A percentile compares a stretch with the other conserved stretches of the same genome.
These are phyloP conservation scores for Gandaritis pyraliata DNA, from an alignment of 2,888 invertebrate species.

Conservation along the genomic window DNA sequence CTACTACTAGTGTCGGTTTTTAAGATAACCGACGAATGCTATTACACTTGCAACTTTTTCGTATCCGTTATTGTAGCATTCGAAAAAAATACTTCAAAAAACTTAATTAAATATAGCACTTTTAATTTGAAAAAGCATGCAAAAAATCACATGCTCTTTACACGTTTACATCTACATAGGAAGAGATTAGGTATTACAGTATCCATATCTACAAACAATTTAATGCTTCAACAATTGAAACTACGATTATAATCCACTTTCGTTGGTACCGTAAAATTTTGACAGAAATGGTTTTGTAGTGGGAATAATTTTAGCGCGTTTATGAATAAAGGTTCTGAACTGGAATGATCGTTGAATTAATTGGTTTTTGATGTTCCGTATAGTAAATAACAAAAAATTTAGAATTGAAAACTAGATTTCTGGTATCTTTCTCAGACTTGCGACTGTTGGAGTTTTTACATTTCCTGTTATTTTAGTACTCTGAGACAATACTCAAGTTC, in stretches of 20 bases:
- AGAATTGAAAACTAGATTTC: neutral
- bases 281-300: neutral
- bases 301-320: neutral
- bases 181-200: neutral
- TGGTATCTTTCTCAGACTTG: neutral
- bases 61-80: constrained; percentile 17
- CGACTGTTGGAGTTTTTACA: neutral
- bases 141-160: constrained; percentile 23
- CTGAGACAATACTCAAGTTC: no score
- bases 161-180: constrained; percentile 4
- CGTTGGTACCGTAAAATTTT: neutral
- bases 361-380: no score
- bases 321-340: neutral
- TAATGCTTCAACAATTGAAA: neutral
- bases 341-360: neutral
- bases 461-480: no score
- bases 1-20: no score
- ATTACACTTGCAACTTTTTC: neutral
- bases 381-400: neutral
- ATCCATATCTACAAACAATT: constrained; percentile 18
- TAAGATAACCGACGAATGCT: no score
- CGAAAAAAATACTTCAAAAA: constrained; percentile 23
- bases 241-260: neutral
- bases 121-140: constrained; percentile 29
- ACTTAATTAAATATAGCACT: constrained; percentile 23